Percentiles rank a stretch among this genome's conserved stretches.
phyloP scores from a whole-genome alignment of 2,888 invertebrate genomes.

The Spilosoma lubricipeda region DNA sequence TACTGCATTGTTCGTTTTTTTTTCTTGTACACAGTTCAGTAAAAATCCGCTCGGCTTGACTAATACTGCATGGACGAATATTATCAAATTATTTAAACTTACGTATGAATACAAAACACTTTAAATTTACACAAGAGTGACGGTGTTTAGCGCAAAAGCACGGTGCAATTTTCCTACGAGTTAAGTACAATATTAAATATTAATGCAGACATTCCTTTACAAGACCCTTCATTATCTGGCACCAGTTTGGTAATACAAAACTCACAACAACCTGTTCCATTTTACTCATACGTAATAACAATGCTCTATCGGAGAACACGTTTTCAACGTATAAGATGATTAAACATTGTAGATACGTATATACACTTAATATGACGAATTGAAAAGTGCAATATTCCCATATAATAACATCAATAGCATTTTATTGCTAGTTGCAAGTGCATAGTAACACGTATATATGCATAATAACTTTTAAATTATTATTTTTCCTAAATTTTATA shows the following conservation, averaged over 20 bases:
- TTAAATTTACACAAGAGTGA: constrained; percentile 45
- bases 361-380: not conserved
- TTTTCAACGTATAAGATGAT: not conserved
- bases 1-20: constrained; percentile 77
- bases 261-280: constrained; percentile 26
- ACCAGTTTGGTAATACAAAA: constrained; percentile 39
- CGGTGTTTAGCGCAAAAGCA: constrained; percentile 76
- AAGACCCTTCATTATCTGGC: constrained; percentile 36
- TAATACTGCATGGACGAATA: constrained; percentile 77
- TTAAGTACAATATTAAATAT: constrained; percentile 70
- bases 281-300: constrained; percentile 1
- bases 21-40: constrained; percentile 53
- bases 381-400: not conserved
- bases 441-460: not conserved
- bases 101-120: constrained; percentile 61
- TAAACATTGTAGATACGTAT: constrained; percentile 2
- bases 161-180: constrained; percentile 63
- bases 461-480: not conserved
- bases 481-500: not conserved
- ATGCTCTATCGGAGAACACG: not conserved
- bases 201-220: constrained; percentile 29
- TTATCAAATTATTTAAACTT: constrained; percentile 59
- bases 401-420: not conserved
- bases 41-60: constrained; percentile 58
- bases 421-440: not conserved